Evolutionary conservation across 2,113 vertebrate species (phyloP).

Genomic region (Butorides virescens): DNA sequence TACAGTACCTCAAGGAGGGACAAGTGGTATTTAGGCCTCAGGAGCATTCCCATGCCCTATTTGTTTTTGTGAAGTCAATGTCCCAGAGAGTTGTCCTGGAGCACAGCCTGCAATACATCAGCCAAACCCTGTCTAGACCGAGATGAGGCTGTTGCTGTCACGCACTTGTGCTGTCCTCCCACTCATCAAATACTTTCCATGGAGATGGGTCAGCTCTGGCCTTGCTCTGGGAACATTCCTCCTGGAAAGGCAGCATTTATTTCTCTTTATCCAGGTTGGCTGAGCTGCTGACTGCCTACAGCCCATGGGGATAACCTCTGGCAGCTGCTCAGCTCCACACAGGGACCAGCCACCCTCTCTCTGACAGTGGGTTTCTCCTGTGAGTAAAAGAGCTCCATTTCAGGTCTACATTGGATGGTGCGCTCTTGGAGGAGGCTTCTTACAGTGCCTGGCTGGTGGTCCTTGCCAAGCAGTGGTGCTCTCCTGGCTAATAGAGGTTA

Average conservation of each 20-base stretch:
- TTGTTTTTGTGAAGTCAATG: neutral
- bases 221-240: neutral
- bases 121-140: neutral
- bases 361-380: neutral
- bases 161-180: neutral
- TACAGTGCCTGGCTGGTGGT: neutral
- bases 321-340: neutral
- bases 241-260: neutral
- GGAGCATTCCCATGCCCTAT: neutral
- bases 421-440: rapidly evolving
- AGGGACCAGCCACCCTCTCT: neutral
- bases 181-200: neutral
- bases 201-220: neutral
- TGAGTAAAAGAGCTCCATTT: neutral
- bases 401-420: neutral
- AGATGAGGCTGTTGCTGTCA: neutral
- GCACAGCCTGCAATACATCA: neutral
- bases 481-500: rapidly evolving
- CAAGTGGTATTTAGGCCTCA: neutral
- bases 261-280: neutral
- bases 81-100: neutral
- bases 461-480: neutral
- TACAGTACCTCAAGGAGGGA: neutral
- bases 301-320: neutral
- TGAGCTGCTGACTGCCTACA: neutral